Evolutionary conservation across 1,140 invertebrate species (phyloP), one percentile per base, ranked within the genome.

Genomic region (Calephelis virginiensis): DNA sequence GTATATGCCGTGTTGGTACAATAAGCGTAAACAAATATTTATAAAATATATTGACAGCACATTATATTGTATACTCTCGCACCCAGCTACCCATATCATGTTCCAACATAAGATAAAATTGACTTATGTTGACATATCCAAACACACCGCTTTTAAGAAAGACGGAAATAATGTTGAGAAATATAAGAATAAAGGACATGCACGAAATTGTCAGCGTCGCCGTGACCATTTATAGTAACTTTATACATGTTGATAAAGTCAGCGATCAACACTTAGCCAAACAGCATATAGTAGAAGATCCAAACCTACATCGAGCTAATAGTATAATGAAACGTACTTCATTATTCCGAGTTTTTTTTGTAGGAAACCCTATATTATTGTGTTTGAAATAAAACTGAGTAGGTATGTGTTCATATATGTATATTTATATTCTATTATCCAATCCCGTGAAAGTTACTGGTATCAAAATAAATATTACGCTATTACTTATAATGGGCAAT

Each of bases 101-200:
- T 56, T 56, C 53, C 53, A 12, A 56, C 37, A 28, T 56, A 12
- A 56, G 53, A 56, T 56, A 56, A 56, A 56, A 17, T 37, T 56
- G 53, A 56, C 17, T 56, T 56, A 56, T 56, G 53, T 56, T 56
- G 53, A 56, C 53, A 56, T 56, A 56, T 56, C 53, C 53, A 56
- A 56, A 56, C 53, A 56, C 11, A 56, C 17, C 11, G 53, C 53
- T 56, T 56, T 56, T 56, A 56, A 56, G 53, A 37, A 9, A 12
- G 17, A 17, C 17, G 53, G 53, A 56, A 56, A 56, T 56, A 56
- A 56, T 17, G 53, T 56, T 28, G 14, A 56, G 17, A 56, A 56
- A 56, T 56, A 56, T 28, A 28, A 56, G 28, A 56, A 37, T 56
- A 53, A 53, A 53, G 49, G 53, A 56, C 14, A 10, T 56, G 1